Evolutionary conservation across 2,113 vertebrate genomes (phyloP).

Genomic region (Hydropotes inermis): DNA sequence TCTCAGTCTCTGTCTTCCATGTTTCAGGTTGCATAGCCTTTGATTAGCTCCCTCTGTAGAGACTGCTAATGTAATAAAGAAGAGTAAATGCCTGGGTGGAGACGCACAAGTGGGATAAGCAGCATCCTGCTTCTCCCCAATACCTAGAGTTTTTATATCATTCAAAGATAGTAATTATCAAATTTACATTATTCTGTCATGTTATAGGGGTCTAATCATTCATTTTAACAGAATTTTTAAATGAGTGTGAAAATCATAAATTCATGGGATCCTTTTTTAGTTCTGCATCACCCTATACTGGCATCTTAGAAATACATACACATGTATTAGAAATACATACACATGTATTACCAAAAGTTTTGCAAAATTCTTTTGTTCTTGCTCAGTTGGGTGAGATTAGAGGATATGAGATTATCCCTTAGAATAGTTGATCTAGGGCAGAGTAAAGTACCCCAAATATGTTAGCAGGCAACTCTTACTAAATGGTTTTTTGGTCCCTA

Average conservation of each 20-base stretch:
- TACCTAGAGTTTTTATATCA: not conserved
- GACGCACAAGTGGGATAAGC: not conserved
- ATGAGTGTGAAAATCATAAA: not conserved
- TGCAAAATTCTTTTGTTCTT: not conserved
- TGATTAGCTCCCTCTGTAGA: not conserved
- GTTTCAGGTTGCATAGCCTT: not conserved
- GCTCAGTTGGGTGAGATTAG: not conserved
- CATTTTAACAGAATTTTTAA: not conserved
- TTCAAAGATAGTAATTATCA: not conserved
- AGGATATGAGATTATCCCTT: not conserved
- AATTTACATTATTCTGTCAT: not conserved
- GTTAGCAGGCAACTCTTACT: not conserved
- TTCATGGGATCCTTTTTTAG: not conserved
- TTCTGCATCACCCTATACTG: not conserved
- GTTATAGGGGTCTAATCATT: not conserved
- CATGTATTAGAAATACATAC: not conserved
- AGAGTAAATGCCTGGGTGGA: not conserved
- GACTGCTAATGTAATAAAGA: not conserved
- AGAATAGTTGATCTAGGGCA: not conserved
- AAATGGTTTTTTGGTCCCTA: not conserved
- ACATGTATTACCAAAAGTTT: not conserved
- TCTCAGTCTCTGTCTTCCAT: not conserved
- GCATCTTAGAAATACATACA: not conserved
- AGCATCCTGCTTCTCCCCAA: not conserved
- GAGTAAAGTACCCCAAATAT: not conserved